Evolutionary conservation across 2,797 vertebrate genomes (phyloP).

Genomic region (Monodelphis domestica): DNA sequence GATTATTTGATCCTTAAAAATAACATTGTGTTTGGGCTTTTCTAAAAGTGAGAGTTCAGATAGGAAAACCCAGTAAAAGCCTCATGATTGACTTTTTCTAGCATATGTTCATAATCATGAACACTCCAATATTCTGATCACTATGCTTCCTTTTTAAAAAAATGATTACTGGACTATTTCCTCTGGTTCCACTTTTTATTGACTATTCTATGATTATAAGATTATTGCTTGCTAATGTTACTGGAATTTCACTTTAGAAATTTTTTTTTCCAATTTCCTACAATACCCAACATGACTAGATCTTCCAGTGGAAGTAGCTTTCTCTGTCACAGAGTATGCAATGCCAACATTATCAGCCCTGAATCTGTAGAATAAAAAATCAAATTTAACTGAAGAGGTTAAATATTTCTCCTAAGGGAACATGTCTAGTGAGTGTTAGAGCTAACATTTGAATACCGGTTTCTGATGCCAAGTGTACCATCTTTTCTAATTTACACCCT

Average conservation of each 20-base stretch:
- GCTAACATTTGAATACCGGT: not conserved
- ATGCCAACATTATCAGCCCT: not conserved
- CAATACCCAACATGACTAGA: not conserved
- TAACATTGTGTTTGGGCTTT: not conserved
- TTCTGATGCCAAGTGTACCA: not conserved
- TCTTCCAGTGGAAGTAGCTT: not conserved
- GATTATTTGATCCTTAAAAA: not conserved
- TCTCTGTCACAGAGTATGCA: not conserved
- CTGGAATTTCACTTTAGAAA: not conserved
- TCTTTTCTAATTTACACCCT: not conserved
- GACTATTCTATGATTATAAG: not conserved
- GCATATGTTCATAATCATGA: not conserved
- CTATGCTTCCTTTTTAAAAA: not conserved
- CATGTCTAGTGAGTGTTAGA: not conserved
- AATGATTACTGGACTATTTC: not conserved
- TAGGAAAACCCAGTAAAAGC: not conserved
- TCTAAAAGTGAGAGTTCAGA: not conserved
- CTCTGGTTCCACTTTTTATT: not conserved
- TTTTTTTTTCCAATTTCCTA: not conserved
- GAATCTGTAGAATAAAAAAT: not conserved
- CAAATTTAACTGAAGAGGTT: constrained; percentile 10
- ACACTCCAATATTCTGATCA: not conserved
- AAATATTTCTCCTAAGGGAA: not conserved
- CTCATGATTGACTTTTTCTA: not conserved
- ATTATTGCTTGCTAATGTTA: not conserved